These are phyloP conservation scores for Drosophila setifemur DNA, from an alignment of 1,140 invertebrate species.

Conservation along the genomic window DNA sequence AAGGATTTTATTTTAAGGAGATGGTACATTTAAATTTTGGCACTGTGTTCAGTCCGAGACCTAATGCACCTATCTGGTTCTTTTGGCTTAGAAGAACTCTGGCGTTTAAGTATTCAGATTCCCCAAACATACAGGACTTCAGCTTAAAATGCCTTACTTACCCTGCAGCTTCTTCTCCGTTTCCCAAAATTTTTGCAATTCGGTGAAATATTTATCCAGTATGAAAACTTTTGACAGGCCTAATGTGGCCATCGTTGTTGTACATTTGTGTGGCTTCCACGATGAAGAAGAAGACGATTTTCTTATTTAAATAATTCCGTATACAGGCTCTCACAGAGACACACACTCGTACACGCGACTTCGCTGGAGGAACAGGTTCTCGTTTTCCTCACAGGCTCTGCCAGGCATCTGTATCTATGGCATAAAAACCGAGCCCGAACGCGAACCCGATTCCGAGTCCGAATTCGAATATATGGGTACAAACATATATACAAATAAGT, in stretches of 20 bases:
- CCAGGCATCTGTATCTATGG: constrained; percentile 48
- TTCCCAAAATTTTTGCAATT: constrained; percentile 98
- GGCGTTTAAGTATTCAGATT: too few species aligned
- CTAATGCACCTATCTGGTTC: too few species aligned
- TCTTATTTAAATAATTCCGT: constrained; percentile 79
- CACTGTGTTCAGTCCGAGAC: too few species aligned
- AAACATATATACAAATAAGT: constrained; percentile 12
- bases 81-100: too few species aligned
- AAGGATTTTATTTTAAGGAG: too few species aligned
- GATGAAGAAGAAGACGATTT: constrained; percentile 49
- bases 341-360: not conserved
- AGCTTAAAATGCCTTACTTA: constrained; percentile 82
- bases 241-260: constrained; percentile 88
- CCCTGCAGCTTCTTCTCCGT: constrained; percentile 97
- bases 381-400: constrained; percentile 58
- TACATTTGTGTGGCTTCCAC: constrained; percentile 77
- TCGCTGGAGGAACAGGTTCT: constrained; percentile 66
- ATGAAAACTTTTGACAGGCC: constrained; percentile 98
- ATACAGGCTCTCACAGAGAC: constrained; percentile 40
- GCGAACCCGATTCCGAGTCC: constrained; percentile 25
- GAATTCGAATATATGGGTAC: constrained; percentile 21
- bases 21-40: too few species aligned
- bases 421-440: constrained; percentile 49
- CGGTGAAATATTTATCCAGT: constrained; percentile 98
- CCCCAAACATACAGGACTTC: not conserved